Evolutionary conservation across 2,113 vertebrate genomes (phyloP), one percentile per base, ranked within the genome.

Genomic region (Sinocyclocheilus maitianheensis): DNA sequence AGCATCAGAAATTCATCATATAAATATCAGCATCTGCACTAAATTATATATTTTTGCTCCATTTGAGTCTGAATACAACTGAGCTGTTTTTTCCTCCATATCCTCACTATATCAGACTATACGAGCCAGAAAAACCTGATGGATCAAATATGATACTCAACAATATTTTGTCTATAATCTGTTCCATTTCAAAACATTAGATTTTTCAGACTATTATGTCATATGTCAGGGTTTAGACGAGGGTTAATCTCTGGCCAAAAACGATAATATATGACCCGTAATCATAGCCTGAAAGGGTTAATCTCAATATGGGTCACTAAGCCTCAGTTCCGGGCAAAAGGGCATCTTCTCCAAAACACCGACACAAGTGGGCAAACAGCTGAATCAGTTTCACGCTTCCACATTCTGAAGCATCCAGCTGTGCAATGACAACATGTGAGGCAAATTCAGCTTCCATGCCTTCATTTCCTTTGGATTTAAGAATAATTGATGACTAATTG

Each of bases 341-440:
- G 18, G 10, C 55, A 14, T 79, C 11, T 40, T 40, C 55, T 12
- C 26, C 55, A 4, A n/a, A 79, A 60, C 48, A 5, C 3, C 0
- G 16, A 34, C 24, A 13, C 43, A 24, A 48, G 55, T 60, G 77
- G 77, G 55, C 77, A 24, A 22, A 40, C 26, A 13, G 4, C 1
- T 1, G 9, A 79, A 79, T 79, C 77, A 60, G 34, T 43, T 79
- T 79, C 77, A 62, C 55, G 3, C 77, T n/a, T 79, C 3, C 20
- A 40, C 72, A 46, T 75, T 13, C 40, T n/a, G 72, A 46, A 51
- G 30, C 34, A 14, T 60, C 11, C 77, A 78, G 53, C 55, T 79
- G 77, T 62, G 77, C 53, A 74, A 40, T 37, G 6, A 11, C 43
- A 46, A 46, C 10, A 43, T 8, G 7, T 8, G 8, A 1, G 8